Evolutionary conservation across 2,888 invertebrate species (phyloP), one percentile per base, ranked within the genome.

Genomic region (Entomobrya multifasciata): DNA sequence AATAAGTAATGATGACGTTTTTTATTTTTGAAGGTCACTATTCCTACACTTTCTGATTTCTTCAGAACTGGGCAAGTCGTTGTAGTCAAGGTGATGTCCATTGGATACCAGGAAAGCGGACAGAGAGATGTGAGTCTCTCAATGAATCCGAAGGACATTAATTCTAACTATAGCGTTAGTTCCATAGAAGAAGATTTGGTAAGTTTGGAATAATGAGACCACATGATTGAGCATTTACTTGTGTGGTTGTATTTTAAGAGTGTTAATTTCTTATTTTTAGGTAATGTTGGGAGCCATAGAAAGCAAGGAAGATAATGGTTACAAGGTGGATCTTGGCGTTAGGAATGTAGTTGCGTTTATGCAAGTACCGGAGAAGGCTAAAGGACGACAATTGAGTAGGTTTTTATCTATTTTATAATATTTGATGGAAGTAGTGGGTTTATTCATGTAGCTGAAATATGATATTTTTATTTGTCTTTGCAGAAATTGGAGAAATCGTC

Each of bases 301-400:
- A 20, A 67, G 67, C 17, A 13, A 44, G 13, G 67, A 67, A 44
- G 67, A 67, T 41, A 67, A 67, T 8, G 67, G 67, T 1, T 67
- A 20, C 2, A 15, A 41, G 44, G 22, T 67, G n/a, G 67, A 67
- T 15, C 11, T 67, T 0, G 67, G 67, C 6, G 20, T 67, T 44
- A n/a, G 11, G 5, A 44, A 67, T 11, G 67, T 67, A 1, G 13
- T 44, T 15, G 41, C 67, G 10, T 67, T 67, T n/a, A 8, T 67
- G 17, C 22, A 67, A 41, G 67, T n/a, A 0, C 41, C 15, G 5
- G 44, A 44, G 2, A 67, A 67, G 17, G 11, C 8, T n/a, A n/a
- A n/a, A n/a, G n/a, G n/a, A n/a, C n/a, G n/a, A n/a, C n/a, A n/a
- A 20, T 67, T 67, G 22, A 5, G 67, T 67, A 44, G 1, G 67